These are phyloP conservation scores for Osmerus eperlanus DNA, from an alignment of 2,113 vertebrate species.

Conservation along the genomic window DNA sequence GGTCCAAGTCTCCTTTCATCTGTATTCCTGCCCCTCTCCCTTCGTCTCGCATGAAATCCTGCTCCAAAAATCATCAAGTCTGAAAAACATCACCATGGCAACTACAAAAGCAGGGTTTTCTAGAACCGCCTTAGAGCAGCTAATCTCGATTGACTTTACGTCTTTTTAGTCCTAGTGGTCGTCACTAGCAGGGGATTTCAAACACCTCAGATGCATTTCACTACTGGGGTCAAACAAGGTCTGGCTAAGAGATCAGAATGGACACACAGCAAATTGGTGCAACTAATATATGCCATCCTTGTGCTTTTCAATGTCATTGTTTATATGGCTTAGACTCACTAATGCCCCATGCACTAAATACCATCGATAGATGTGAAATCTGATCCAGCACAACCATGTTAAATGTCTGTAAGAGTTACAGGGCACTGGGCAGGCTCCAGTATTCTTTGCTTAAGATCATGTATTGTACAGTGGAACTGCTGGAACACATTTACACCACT, in stretches of 20 bases:
- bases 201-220: too few species aligned
- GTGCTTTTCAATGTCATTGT: conserved; percentile 9
- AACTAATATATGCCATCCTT: conserved; percentile 7
- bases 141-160: conserved; percentile 19
- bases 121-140: conserved; percentile 44
- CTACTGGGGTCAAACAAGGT: conserved; percentile 36
- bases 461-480: too few species aligned
- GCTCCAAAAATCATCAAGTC: conserved; percentile 61
- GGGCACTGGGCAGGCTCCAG: too few species aligned
- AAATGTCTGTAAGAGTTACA: too few species aligned
- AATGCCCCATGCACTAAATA: not conserved
- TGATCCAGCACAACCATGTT: too few species aligned
- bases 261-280: conserved; percentile 12
- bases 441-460: too few species aligned
- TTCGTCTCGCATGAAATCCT: conserved; percentile 57
- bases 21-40: conserved; percentile 50
- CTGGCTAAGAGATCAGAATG: conserved; percentile 17
- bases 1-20: conserved; percentile 46
- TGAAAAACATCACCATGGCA: conserved; percentile 65
- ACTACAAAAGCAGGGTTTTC: conserved; percentile 61
- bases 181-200: conserved; percentile 14
- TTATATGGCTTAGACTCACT: not conserved
- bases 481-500: too few species aligned
- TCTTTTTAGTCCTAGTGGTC: conserved; percentile 5
- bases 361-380: not conserved